Evolutionary conservation across 2,113 vertebrate species (phyloP), one percentile per base, ranked within the genome.

Genomic region (Ptilorrhoa leucosticta): DNA sequence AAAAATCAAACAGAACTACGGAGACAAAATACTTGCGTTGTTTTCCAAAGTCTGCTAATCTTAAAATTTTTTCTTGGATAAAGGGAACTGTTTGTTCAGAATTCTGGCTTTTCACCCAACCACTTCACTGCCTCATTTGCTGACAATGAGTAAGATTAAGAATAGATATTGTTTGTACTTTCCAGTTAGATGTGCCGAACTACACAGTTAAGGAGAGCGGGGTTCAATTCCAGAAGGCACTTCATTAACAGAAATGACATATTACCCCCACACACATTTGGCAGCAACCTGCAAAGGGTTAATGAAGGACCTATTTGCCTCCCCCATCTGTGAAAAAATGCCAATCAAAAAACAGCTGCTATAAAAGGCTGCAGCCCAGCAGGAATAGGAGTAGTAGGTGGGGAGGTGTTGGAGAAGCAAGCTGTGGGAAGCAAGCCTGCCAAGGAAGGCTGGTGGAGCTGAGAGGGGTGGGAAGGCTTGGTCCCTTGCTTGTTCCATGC

Each of bases 281-380:
- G 93, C 96, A 95, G 81, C 77, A 91, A 45, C 93, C 95, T 91
- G 81, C 76, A 96, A 97, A 96, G 96, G 94, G 94, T 96, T 96
- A 95, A 97, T 93, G 91, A 96, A 95, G 61, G 94, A 94, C 94
- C 94, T 95, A 76, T 95, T 96, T 96, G 91, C 94, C 93, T 95
- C 94, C 95, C 94, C 95, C 94, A 95, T 94, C 93, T 95, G 95
- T 96, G 96, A 96, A 95, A 91, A 96, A 89, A 56, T 92, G 91
- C 87, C 93, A 95, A 91, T 96, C 94, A 95, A 56, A 95, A 95
- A 87, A 27, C 95, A 96, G 94, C 94, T 96, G 93, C 91, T 97
- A 91, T 95, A 97, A 95, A 94, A 94, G 95, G 87, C 95, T 94
- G 93, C 83, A 96, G 94, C 94, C 91, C 96, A 94, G 94, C 89